Evolutionary conservation across 2,888 invertebrate species (phyloP), one percentile per base, ranked within the genome.

Genomic region (Candidula unifasciata): DNA sequence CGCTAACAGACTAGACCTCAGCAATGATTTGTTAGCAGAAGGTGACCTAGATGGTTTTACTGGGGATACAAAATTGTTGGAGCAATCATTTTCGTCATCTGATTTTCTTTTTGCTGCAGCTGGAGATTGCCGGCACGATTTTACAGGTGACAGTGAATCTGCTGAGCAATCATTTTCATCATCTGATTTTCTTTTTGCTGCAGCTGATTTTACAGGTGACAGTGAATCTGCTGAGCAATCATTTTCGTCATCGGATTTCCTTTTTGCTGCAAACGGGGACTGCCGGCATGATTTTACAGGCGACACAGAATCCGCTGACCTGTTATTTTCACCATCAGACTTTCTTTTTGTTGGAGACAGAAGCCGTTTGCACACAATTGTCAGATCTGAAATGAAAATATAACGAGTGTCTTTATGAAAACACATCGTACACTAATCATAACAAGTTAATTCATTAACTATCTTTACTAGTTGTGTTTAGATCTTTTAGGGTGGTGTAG

Each of bases 281-380:
- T n/a, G n/a, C n/a, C n/a, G n/a, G n/a, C n/a, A n/a, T n/a, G 82
- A 66, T 52, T 83, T 83, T 3, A 76, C 68, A 52, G 82, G 82
- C 10, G 77, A 77, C 37, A 64, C 16, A 60, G 27, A 57, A 73
- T 27, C n/a, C 21, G 27, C 13, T 13, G 35, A 21, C 13, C 57
- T 60, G 1, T 77, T 77, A 37, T 76, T 77, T 44, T 82, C 82
- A n/a, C 77, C 82, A 68, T 83, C 68, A 44, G 82, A 83, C 52
- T 83, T 83, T n/a, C 68, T n/a, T n/a, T n/a, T n/a, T n/a, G n/a
- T n/a, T 57, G 83, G 83, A 57, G 83, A 83, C 30, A 79, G 16
- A 21, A 83, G n/a, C 6, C 60, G 54, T 27, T 33, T 83, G 30
- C 52, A 52, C 0, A 30, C 71, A 64, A 52, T 66, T 10, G 54